Evolutionary conservation across 2,113 vertebrate species (phyloP).

Genomic region (Siniperca knerii): DNA sequence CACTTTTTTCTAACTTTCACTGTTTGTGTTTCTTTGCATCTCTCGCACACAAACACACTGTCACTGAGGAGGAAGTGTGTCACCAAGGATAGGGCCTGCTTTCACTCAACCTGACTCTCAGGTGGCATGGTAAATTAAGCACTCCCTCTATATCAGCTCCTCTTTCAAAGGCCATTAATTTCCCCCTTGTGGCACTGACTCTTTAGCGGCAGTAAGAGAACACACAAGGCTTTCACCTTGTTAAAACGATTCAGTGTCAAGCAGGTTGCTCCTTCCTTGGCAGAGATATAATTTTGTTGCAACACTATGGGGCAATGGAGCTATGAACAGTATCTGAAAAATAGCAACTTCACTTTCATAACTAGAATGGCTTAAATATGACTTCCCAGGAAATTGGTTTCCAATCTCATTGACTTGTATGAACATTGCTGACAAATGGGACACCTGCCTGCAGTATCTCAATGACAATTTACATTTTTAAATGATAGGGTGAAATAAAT

Average conservation of each 20-base stretch:
- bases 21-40: conserved; percentile 31
- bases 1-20: neutral
- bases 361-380: conserved; percentile 20
- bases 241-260: conserved; percentile 53
- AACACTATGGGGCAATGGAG: neutral
- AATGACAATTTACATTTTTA: conserved; percentile 21
- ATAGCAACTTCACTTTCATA: conserved; percentile 31
- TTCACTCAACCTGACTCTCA: conserved; percentile 69
- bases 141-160: conserved; percentile 56
- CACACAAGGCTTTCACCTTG: conserved; percentile 53
- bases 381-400: conserved; percentile 46
- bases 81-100: conserved; percentile 56
- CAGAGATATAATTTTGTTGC: conserved; percentile 34
- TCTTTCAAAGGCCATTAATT: conserved; percentile 73
- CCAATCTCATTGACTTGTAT: conserved; percentile 16
- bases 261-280: conserved; percentile 19
- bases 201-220: conserved; percentile 58
- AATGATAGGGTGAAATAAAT: conserved; percentile 1
- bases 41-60: conserved; percentile 1
- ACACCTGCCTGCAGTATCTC: conserved; percentile 35
- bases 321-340: conserved; percentile 21
- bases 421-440: conserved; percentile 12
- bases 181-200: conserved; percentile 59
- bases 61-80: conserved; percentile 55
- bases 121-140: conserved; percentile 75